These are phyloP conservation scores for Artibeus lituratus DNA, from an alignment of 2,797 vertebrate genomes.

Conservation along the genomic window DNA sequence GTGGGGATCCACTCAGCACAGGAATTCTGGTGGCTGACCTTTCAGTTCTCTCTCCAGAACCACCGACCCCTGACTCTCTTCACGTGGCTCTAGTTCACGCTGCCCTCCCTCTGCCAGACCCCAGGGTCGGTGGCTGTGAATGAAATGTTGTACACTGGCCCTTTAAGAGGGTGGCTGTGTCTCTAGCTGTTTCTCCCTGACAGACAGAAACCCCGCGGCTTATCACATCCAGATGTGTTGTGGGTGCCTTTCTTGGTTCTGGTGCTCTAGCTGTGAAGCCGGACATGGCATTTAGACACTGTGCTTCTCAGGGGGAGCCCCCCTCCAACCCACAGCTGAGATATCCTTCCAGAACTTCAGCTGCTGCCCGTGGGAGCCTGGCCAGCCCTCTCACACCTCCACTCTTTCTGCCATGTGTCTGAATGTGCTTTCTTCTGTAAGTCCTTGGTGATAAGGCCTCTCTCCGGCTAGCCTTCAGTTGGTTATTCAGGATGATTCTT, in stretches of 20 bases:
- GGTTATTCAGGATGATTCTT: background rate
- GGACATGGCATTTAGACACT: background rate
- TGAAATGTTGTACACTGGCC: background rate
- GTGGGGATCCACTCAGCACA: background rate
- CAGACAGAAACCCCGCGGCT: background rate
- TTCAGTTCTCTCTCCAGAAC: background rate
- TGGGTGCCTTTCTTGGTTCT: background rate
- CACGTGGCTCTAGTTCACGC: background rate
- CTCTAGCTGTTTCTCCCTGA: background rate
- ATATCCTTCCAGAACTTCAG: background rate
- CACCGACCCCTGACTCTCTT: background rate
- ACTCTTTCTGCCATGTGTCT: background rate
- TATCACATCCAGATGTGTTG: background rate
- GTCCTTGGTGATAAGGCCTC: background rate
- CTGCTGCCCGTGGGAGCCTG: background rate
- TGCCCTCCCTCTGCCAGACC: background rate
- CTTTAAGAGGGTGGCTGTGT: background rate
- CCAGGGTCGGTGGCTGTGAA: background rate
- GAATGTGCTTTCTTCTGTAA: background rate
- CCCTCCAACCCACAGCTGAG: background rate
- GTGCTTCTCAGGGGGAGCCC: background rate
- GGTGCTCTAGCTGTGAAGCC: background rate
- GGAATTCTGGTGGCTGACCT: background rate
- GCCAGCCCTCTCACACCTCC: background rate
- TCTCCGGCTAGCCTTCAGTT: background rate